These are phyloP conservation scores for Zaprionus kolodkinae DNA, from an alignment of 1,140 invertebrate genomes.

Conservation along the genomic window DNA sequence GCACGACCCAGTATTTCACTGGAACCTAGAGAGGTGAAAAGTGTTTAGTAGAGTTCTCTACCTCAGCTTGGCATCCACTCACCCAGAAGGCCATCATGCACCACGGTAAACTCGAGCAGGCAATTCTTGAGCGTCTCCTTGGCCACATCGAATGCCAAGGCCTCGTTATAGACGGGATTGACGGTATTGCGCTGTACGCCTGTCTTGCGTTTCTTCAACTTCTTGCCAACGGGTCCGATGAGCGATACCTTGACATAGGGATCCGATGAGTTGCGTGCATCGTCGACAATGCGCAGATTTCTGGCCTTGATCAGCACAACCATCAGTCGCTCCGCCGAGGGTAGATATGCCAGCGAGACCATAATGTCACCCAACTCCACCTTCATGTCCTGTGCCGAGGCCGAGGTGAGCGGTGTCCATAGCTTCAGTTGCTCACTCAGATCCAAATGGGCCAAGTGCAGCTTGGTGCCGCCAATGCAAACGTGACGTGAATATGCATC, in stretches of 20 bases:
- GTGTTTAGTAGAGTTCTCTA: not conserved
- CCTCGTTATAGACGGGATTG: slow-evolving; percentile 95
- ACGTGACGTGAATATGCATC: slow-evolving; percentile 88
- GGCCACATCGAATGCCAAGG: slow-evolving; percentile 92
- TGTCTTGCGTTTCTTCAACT: slow-evolving; percentile 95
- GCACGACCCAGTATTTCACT: slow-evolving; percentile 86
- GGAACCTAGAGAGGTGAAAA: slow-evolving; percentile 61
- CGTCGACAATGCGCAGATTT: slow-evolving; percentile 86
- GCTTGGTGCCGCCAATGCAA: slow-evolving; percentile 86
- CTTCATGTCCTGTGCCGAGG: slow-evolving; percentile 84
- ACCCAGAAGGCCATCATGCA: slow-evolving; percentile 86
- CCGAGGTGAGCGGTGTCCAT: slow-evolving; percentile 84
- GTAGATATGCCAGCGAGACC: slow-evolving; percentile 88
- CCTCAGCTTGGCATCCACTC: slow-evolving; percentile 22
- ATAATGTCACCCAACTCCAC: slow-evolving; percentile 87
- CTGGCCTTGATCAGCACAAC: slow-evolving; percentile 88
- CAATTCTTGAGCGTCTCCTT: slow-evolving; percentile 86
- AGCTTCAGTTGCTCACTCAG: slow-evolving; percentile 84
- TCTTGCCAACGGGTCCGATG: slow-evolving; percentile 90
- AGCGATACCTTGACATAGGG: slow-evolving; percentile 94
- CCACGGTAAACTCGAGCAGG: slow-evolving; percentile 85
- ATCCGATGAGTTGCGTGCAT: slow-evolving; percentile 87
- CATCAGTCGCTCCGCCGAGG: slow-evolving; percentile 88
- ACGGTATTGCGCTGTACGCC: slow-evolving; percentile 93
- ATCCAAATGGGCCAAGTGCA: slow-evolving; percentile 85